phyloP scores from a whole-genome alignment of 2,113 vertebrate species.

The Pipra filicauda region DNA sequence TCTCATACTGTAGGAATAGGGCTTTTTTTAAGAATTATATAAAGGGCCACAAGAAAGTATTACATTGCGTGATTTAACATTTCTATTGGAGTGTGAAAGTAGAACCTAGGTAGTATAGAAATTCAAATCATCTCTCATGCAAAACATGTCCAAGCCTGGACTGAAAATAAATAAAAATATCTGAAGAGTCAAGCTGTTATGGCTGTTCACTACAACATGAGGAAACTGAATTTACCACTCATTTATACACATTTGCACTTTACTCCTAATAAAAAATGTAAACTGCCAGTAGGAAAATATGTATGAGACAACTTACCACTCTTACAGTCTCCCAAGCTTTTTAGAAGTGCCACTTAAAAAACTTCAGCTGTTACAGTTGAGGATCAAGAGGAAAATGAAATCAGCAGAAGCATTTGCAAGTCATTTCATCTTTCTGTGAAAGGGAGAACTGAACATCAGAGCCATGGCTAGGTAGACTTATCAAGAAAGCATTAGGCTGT shows the following conservation, averaged over 20 bases:
- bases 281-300: not conserved
- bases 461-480: not conserved
- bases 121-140: not conserved
- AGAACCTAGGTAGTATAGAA: not conserved
- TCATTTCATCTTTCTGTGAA: not conserved
- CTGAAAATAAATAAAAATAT: slow-evolving; percentile 12
- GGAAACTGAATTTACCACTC: not conserved
- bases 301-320: not conserved
- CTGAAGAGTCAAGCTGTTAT: not conserved
- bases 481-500: not conserved
- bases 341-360: not conserved
- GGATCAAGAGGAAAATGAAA: not conserved
- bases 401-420: not conserved
- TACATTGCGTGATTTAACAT: not conserved
- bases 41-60: not conserved
- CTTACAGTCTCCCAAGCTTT: not conserved
- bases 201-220: not conserved
- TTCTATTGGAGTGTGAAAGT: not conserved
- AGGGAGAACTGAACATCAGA: not conserved
- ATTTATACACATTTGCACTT: not conserved
- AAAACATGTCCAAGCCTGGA: not conserved
- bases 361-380: not conserved
- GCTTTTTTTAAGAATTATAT: not conserved
- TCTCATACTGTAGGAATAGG: not conserved
- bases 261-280: not conserved